phyloP scores from a whole-genome alignment of 2,888 invertebrate genomes.

The Dryobotodes eremita region DNA sequence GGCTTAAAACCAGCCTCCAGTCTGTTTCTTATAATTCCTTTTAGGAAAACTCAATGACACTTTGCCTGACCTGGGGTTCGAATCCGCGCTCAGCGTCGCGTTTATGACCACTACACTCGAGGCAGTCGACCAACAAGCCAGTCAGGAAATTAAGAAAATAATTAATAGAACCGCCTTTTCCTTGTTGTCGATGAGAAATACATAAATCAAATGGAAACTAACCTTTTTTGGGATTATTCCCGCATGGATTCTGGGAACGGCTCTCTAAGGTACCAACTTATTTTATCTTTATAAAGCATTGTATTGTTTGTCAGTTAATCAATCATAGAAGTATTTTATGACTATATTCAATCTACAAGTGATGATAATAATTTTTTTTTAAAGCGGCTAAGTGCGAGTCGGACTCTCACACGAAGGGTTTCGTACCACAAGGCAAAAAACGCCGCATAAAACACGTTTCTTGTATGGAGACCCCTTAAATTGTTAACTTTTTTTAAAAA shows the following conservation, averaged over 20 bases:
- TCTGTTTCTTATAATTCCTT: background rate
- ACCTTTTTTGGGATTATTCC: background rate
- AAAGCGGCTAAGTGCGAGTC: no score
- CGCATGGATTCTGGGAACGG: background rate
- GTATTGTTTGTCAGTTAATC: no score
- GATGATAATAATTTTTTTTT: background rate
- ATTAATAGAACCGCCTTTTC: background rate
- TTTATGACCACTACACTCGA: background rate
- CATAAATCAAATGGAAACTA: background rate
- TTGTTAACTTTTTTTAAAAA: no score
- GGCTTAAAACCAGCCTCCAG: background rate
- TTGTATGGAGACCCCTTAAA: no score
- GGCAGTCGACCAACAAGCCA: background rate
- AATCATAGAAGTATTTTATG: background rate
- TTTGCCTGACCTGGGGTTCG: background rate
- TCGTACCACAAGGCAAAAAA: no score
- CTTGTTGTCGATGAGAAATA: constrained; percentile 1
- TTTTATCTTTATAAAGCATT: background rate
- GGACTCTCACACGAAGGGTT: no score
- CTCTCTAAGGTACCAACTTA: background rate
- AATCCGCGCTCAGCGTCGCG: background rate
- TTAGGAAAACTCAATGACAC: background rate
- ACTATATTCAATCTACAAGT: background rate
- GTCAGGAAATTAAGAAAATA: constrained; percentile 2
- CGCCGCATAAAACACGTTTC: no score